phyloP scores from a whole-genome alignment of 1,140 invertebrate genomes.

The Bacillus rossius region DNA sequence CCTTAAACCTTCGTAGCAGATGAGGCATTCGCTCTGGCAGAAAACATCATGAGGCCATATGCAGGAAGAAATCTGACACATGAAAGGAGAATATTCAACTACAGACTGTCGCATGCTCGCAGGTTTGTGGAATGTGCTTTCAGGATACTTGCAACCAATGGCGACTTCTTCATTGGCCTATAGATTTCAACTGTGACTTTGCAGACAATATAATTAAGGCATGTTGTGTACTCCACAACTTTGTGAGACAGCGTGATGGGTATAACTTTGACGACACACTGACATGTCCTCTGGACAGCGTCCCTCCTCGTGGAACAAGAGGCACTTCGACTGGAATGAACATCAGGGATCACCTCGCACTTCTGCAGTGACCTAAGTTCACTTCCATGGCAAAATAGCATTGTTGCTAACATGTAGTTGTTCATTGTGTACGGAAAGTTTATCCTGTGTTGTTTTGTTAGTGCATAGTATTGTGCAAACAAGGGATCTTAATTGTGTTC shows the following conservation, averaged over 20 bases:
- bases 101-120: conserved; percentile 35
- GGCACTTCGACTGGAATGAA: too few relatives aligned
- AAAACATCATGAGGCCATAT: conserved; percentile 43
- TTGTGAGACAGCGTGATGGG: conserved; percentile 23
- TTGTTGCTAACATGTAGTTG: too few relatives aligned
- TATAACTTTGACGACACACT: conserved; percentile 21
- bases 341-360: too few relatives aligned
- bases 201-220: conserved; percentile 32
- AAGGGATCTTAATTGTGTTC: too few relatives aligned
- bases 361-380: too few relatives aligned
- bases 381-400: too few relatives aligned
- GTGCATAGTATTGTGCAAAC: too few relatives aligned
- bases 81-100: conserved; percentile 36
- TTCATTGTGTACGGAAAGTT: too few relatives aligned
- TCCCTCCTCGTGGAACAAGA: too few relatives aligned
- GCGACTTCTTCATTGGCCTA: conserved; percentile 19
- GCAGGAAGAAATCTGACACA: conserved; percentile 28
- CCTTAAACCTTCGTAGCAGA: conserved; percentile 24
- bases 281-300: background rate
- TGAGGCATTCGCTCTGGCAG: conserved; percentile 40
- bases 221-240: conserved; percentile 36
- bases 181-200: conserved; percentile 18
- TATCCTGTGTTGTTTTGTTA: too few relatives aligned
- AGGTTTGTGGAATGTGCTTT: conserved; percentile 36
- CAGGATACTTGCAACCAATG: conserved; percentile 29